These are phyloP conservation scores for Tetramorium simillimum DNA, from an alignment of 1,140 invertebrate species.

Conservation along the genomic window DNA sequence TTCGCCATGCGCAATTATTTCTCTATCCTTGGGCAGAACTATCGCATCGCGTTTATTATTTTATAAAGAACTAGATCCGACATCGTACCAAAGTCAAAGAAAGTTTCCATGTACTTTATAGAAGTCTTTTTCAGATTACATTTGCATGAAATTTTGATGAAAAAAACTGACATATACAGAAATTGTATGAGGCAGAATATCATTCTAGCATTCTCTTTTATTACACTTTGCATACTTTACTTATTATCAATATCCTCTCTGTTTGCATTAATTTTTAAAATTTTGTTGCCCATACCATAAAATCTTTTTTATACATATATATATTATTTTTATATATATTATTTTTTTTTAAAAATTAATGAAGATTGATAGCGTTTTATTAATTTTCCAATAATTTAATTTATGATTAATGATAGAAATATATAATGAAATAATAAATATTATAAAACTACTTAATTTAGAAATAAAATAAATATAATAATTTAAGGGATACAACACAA, in stretches of 20 bases:
- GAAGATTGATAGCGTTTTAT: not conserved
- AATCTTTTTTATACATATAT: not conserved
- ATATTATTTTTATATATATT: no score
- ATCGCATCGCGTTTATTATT: conserved; percentile 45
- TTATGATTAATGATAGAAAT: not conserved
- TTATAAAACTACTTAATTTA: not conserved
- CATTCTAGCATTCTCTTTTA: not conserved
- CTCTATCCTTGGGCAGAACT: conserved; percentile 34
- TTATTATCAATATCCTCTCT: not conserved
- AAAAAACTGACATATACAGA: not conserved
- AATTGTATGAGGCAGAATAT: conserved; percentile 1
- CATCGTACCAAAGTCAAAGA: conserved; percentile 28
- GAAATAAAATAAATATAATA: not conserved
- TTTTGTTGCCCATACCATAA: not conserved
- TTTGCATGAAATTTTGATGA: conserved; percentile 34
- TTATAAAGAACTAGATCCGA: conserved; percentile 26
- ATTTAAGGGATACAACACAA: no score
- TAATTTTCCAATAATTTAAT: not conserved
- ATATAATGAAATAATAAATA: not conserved
- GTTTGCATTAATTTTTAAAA: not conserved
- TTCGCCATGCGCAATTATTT: conserved; percentile 44
- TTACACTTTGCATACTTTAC: not conserved
- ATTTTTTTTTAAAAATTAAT: not conserved
- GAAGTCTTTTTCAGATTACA: not conserved
- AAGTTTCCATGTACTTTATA: conserved; percentile 29